Base-by-base conservation (phyloP, 2,888 invertebrate species). In the Salticus scenicus region DNA sequence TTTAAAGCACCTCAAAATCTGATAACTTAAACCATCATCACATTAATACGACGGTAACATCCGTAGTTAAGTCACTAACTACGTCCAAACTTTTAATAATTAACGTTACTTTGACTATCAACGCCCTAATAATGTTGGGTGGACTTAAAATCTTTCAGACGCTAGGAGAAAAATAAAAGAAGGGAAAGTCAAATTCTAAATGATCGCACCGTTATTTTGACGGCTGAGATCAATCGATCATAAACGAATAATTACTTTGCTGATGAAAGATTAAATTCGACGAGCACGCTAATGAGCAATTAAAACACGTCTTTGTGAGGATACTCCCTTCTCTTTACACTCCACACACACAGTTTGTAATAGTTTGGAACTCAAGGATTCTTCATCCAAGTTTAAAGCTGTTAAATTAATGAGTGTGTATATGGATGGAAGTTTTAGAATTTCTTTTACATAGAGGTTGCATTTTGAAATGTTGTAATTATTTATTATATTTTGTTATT, bases 251-350 rank as follows among this genome's bases (percentile, higher is more conserved):
- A 76, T 67, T 28, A 67, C 24, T 42, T 27, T 17, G 17, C 24
- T 20, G 17, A 57, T 57, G 67, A 51, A 74, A 31, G 47, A 47
- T 67, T 66, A 47, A 47, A 76, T 42, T 76, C 14, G 24, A n/a
- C 1, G 47, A 24, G 31, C 76, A 76, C 76, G 76, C 76, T 28
- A 76, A 24, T 42, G 47, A 20, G 28, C 31, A 76, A 76, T 76
- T 76, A 76, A 74, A 74, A 41, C 41, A 47, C 5, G 66, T 28
- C 66, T 41, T 41, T 37, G 42, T 73, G 41, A 5, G 66, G 42
- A 47, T 47, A 76, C 69, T 70, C 70, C 57, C 69, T 33, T 57
- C 10, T 10, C 37, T 37, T 10, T 10, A 10, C 7, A 10, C 37
- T 37, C 37, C 4, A 37, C 4, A 37, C 37, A 37, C 37, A 37